These are phyloP conservation scores for Melanotaenia pygmaea DNA, from an alignment of 2,797 vertebrate genomes.

Conservation along the genomic window DNA sequence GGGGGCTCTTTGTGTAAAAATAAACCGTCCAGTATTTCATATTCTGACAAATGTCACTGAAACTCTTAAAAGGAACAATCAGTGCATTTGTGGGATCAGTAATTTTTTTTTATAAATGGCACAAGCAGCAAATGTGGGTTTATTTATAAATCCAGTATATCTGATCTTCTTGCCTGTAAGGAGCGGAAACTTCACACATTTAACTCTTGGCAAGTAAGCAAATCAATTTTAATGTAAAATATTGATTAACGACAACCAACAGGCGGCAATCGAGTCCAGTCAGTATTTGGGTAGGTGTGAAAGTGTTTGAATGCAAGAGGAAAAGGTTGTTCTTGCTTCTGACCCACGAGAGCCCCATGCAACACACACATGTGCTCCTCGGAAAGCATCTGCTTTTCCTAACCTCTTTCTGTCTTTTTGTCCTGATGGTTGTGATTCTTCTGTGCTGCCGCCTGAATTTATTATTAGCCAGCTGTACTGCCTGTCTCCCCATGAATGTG, in stretches of 20 bases:
- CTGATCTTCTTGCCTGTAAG: too few relatives aligned
- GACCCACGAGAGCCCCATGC: conserved; percentile 23
- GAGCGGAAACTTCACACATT: background rate
- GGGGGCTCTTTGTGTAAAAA: too few relatives aligned
- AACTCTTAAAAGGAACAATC: too few relatives aligned
- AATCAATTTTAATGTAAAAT: too few relatives aligned
- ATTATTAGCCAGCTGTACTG: conserved; percentile 47
- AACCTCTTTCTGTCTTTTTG: background rate
- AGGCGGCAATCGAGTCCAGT: background rate
- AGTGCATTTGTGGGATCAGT: too few relatives aligned
- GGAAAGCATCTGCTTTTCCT: conserved; percentile 24
- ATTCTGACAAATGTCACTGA: too few relatives aligned
- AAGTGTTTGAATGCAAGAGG: conserved; percentile 28
- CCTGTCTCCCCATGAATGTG: conserved; percentile 29
- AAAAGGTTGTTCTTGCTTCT: conserved; percentile 26
- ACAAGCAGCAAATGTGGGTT: too few relatives aligned
- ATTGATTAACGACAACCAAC: background rate
- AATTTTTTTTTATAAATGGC: too few relatives aligned
- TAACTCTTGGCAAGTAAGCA: too few relatives aligned
- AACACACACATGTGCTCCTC: conserved; percentile 33
- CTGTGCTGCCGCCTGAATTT: conserved; percentile 55
- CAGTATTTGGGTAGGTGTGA: background rate
- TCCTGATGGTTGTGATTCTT: conserved; percentile 6
- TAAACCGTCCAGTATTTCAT: too few relatives aligned
- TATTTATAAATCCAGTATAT: too few relatives aligned